phyloP scores from a whole-genome alignment of 2,888 invertebrate genomes.

The Eumacrocentrus americanus region DNA sequence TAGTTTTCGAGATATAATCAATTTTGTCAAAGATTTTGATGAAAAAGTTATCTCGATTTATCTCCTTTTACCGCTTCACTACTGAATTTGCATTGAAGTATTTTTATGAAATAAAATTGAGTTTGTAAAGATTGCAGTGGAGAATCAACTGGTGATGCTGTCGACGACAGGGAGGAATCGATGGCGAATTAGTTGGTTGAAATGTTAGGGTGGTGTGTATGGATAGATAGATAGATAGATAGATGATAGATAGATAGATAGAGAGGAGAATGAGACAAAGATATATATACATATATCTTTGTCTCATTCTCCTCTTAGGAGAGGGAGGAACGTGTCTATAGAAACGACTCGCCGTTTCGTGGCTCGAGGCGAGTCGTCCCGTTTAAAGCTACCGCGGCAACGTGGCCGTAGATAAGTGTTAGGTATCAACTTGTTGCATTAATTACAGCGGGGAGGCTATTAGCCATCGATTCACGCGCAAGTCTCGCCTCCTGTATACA shows the following conservation, averaged over 20 bases:
- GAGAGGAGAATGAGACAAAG: slow-evolving; percentile 27
- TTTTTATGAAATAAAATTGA: too few species aligned
- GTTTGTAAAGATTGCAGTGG: too few species aligned
- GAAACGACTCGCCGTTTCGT: slow-evolving; percentile 35
- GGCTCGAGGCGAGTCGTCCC: slow-evolving; percentile 40
- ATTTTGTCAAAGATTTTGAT: too few species aligned
- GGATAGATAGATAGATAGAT: too few species aligned
- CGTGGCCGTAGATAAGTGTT: slow-evolving; percentile 54
- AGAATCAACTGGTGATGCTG: too few species aligned
- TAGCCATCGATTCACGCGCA: slow-evolving; percentile 59
- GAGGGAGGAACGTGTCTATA: slow-evolving; percentile 21
- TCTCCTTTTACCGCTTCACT: too few species aligned
- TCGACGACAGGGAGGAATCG: too few species aligned
- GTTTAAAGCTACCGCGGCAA: slow-evolving; percentile 39
- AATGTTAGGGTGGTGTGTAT: too few species aligned
- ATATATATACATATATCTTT: neutral
- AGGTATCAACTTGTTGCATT: slow-evolving; percentile 62
- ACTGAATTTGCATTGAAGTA: too few species aligned
- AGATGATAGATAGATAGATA: slow-evolving; percentile 30
- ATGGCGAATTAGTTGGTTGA: neutral
- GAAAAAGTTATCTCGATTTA: too few species aligned
- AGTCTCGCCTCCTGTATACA: slow-evolving; percentile 40
- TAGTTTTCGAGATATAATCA: neutral
- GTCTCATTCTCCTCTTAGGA: too few species aligned
- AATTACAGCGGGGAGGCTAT: slow-evolving; percentile 59